These are phyloP conservation scores for Anastrepha obliqua DNA, from an alignment of 1,140 invertebrate species.

Conservation along the genomic window DNA sequence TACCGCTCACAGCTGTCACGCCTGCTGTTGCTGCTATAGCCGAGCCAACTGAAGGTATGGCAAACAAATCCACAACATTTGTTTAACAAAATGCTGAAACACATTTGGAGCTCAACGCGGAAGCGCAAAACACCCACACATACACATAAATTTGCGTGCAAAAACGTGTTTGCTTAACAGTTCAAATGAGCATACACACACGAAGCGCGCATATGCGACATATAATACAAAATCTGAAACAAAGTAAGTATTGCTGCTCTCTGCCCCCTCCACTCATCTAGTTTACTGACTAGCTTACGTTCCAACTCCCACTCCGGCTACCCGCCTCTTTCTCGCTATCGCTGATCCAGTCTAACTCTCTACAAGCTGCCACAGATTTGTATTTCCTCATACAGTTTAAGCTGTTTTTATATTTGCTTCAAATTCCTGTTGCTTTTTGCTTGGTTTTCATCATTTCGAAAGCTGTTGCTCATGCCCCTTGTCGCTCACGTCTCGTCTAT, in stretches of 20 bases:
- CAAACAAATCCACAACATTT: conserved; percentile 41
- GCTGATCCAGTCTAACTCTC: conserved; percentile 2
- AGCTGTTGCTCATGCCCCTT: not conserved
- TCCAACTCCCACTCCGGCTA: not conserved
- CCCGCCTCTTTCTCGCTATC: not conserved
- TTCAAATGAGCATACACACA: not conserved
- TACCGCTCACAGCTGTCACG: not conserved
- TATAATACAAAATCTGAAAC: too few species aligned
- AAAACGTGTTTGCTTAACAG: conserved; percentile 4
- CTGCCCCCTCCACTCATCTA: not conserved
- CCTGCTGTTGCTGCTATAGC: not conserved
- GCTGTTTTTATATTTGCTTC: not conserved
- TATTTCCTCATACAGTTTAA: not conserved
- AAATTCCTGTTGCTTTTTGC: conserved; percentile 27
- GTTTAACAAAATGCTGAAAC: conserved; percentile 41
- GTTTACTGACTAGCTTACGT: not conserved
- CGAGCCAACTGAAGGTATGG: not conserved
- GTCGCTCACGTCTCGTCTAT: not conserved
- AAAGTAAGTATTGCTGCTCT: too few species aligned
- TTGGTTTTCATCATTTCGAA: not conserved
- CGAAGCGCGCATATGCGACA: too few species aligned
- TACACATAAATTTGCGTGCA: not conserved
- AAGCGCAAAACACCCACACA: not conserved
- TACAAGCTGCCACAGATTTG: conserved; percentile 20
- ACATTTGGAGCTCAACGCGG: not conserved